phyloP scores from a whole-genome alignment of 92 coral and sea anemone genomes.

The Parazoanthus swiftii region DNA sequence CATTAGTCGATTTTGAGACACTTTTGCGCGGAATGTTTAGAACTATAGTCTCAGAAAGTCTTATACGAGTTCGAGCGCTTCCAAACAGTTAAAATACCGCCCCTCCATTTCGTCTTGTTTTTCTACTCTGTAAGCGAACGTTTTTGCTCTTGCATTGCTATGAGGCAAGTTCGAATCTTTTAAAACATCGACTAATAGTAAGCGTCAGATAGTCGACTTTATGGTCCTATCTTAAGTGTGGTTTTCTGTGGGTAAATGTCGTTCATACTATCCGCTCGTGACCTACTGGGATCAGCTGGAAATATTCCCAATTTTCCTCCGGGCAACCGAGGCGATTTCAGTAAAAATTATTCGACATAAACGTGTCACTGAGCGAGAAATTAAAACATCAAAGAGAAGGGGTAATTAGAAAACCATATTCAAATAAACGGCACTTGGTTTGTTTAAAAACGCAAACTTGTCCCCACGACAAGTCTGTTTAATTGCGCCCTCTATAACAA shows the following conservation, averaged over 20 bases:
- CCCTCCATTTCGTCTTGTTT: not conserved
- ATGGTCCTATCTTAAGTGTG: not conserved
- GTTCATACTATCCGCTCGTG: not conserved
- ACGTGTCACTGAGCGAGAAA: constrained; percentile 29
- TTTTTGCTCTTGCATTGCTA: not conserved
- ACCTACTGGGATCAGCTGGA: not conserved
- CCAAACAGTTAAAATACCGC: not conserved
- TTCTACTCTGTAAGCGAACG: not conserved
- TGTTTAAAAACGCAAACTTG: constrained; percentile 37
- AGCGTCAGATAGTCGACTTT: no score
- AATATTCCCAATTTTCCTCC: not conserved
- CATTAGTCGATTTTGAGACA: constrained; percentile 21
- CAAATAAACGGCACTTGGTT: constrained; percentile 24
- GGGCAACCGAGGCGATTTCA: constrained; percentile 29
- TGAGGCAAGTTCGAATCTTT: no score
- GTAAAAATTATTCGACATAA: constrained; percentile 22
- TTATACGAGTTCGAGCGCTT: not conserved
- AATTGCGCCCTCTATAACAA: constrained; percentile 20
- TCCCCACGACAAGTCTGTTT: constrained; percentile 30
- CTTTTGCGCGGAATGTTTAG: not conserved
- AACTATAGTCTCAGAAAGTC: not conserved
- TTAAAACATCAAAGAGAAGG: constrained; percentile 30
- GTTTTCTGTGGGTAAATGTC: not conserved
- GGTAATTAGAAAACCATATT: constrained; percentile 36
- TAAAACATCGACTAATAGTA: no score